Evolutionary conservation across 2,113 vertebrate species (phyloP), one percentile per base, ranked within the genome.

Genomic region (Protobothrops flavoviridis): DNA sequence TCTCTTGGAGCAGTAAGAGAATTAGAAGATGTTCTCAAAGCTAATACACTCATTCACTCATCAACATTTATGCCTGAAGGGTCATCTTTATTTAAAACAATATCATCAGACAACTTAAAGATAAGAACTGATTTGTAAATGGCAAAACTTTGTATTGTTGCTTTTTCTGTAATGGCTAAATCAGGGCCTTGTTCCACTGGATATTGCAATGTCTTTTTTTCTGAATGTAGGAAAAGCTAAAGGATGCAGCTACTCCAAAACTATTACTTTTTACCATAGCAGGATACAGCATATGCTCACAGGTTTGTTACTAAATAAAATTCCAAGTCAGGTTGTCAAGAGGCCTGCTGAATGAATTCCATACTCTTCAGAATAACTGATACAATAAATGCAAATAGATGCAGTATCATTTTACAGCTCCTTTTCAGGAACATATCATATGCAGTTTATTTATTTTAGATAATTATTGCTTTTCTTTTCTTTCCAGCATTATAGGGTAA

Each of bases 191-290:
- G 56, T 43, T 90, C 10, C 26, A 61, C 7, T 61, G 69, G 55
- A n/a, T 3, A 48, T 85, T 59, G 48, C 53, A 52, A 20, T 90
- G 74, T 59, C 43, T 13, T 29, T 93, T 90, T 90, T 81, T 20
- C 43, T 87, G n/a, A 88, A 52, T 55, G 13, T 64, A 86, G 29
- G 43, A 93, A 85, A 89, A 45, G 3, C 45, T 52, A 86, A 88
- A 89, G 53, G 50, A 91, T 57, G 17, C 43, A 74, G 43, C 20
- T 39, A 26, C 29, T 15, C 56, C 45, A 52, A 50, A 85, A 92
- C 0, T 0, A 2, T 64, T 15, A 59, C 17, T 87, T 85, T 45
- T 0, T 64, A 55, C 45, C 0, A 0, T 0, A 0, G 13, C 12
- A 15, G 20, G 57, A 89, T 85, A 69, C 39, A 55, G 4, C 1